Evolutionary conservation across 2,797 vertebrate species (phyloP).

Genomic region (Pipistrellus pipistrellus): DNA sequence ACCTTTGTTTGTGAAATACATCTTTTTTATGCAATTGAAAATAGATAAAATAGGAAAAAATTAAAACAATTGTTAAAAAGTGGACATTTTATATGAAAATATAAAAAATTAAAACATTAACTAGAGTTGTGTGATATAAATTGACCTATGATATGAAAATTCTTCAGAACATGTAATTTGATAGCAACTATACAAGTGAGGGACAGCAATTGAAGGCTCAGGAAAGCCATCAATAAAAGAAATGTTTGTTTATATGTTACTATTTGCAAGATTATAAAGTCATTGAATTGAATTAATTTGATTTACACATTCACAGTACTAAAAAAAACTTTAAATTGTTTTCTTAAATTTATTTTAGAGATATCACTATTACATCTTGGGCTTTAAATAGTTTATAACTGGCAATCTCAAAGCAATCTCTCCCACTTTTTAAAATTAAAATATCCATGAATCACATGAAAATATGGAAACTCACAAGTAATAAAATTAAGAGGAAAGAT

Average conservation of each 20-base stretch:
- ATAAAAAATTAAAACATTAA: not conserved
- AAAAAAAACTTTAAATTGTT: not conserved
- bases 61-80: not conserved
- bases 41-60: not conserved
- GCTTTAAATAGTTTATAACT: not conserved
- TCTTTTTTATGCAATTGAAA: not conserved
- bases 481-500: not conserved
- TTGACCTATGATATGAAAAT: not conserved
- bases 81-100: not conserved
- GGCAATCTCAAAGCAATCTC: not conserved
- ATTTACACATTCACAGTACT: slow-evolving; percentile 26
- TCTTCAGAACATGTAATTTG: not conserved
- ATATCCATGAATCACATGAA: not conserved
- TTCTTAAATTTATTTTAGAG: slow-evolving; percentile 45
- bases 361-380: not conserved
- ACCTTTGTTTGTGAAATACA: not conserved
- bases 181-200: not conserved
- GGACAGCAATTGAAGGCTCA: not conserved
- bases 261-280: not conserved
- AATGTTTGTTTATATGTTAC: not conserved
- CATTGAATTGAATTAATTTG: slow-evolving; percentile 35
- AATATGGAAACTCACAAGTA: not conserved
- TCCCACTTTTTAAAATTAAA: slow-evolving; percentile 4
- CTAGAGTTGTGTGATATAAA: not conserved
- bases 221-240: not conserved